A percentile compares a stretch with the other conserved stretches of the same genome.
phyloP scores from a whole-genome alignment of 2,113 vertebrate genomes.

The Myrmophylax atrothorax region DNA sequence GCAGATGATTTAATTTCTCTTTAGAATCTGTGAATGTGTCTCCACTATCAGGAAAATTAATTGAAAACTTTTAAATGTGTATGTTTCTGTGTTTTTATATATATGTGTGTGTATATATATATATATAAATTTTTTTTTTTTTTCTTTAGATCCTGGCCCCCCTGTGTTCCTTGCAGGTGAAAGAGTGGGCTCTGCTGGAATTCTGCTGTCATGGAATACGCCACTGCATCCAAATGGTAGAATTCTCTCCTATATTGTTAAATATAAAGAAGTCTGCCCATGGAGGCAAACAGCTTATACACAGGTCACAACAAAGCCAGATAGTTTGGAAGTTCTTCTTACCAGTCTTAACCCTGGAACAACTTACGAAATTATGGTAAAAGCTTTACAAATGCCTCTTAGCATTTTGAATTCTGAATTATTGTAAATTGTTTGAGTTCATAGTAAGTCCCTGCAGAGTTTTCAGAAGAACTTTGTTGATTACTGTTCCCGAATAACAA shows the following conservation, averaged over 20 bases:
- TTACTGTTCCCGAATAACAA: not conserved
- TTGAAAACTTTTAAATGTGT: not conserved
- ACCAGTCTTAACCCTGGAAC: slow-evolving; percentile 91
- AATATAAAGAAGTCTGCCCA: slow-evolving; percentile 94
- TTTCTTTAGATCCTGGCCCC: slow-evolving; percentile 79
- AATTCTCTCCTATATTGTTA: slow-evolving; percentile 85
- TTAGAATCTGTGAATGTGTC: not conserved
- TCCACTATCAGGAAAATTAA: not conserved
- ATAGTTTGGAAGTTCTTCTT: slow-evolving; percentile 88
- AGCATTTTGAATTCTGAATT: not conserved
- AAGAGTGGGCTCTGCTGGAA: slow-evolving; percentile 91
- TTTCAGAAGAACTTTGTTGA: not conserved
- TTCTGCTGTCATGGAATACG: slow-evolving; percentile 89
- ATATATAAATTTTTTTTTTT: not conserved
- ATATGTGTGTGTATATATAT: not conserved
- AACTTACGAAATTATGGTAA: slow-evolving; percentile 93
- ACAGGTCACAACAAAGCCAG: slow-evolving; percentile 79
- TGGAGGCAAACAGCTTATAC: slow-evolving; percentile 86
- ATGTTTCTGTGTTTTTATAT: not conserved
- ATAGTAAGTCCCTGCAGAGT: not conserved
- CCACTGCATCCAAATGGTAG: slow-evolving; percentile 77
- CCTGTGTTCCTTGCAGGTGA: slow-evolving; percentile 86
- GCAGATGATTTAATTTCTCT: not conserved
- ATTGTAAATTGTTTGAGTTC: not conserved
- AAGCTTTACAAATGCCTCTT: not conserved